phyloP scores from a whole-genome alignment of 2,113 vertebrate species.

The Gallinago jamesoni region DNA sequence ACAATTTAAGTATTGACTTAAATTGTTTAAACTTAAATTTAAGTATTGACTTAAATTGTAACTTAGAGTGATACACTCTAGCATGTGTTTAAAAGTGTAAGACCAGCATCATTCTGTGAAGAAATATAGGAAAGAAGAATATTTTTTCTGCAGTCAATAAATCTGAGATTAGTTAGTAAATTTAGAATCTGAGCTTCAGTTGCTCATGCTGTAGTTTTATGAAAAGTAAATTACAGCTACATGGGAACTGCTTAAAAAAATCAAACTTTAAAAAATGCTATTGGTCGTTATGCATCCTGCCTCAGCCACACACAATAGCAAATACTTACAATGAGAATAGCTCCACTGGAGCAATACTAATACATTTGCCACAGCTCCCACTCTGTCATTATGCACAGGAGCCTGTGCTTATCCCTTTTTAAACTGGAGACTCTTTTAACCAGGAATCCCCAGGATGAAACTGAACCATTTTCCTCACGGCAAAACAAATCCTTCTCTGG shows the following conservation, averaged over 20 bases:
- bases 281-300: conserved; percentile 86
- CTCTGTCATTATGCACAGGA: conserved; percentile 82
- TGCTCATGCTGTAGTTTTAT: background rate
- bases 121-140: background rate
- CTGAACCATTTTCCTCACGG: conserved; percentile 81
- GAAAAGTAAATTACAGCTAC: conserved; percentile 46
- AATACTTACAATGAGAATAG: conserved; percentile 85
- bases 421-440: conserved; percentile 82
- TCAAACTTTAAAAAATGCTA: conserved; percentile 73
- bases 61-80: background rate
- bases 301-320: conserved; percentile 88
- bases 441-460: conserved; percentile 84
- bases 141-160: conserved; percentile 4
- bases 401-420: conserved; percentile 80
- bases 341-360: conserved; percentile 93
- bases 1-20: background rate
- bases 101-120: background rate
- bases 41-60: background rate
- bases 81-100: background rate
- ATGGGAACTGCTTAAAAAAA: conserved; percentile 55
- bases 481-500: conserved; percentile 86
- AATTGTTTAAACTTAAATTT: background rate
- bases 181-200: conserved; percentile 28
- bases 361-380: conserved; percentile 86
- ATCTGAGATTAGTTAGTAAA: background rate